phyloP scores from a whole-genome alignment of 2,888 invertebrate species.

The Clitarchus hookeri region DNA sequence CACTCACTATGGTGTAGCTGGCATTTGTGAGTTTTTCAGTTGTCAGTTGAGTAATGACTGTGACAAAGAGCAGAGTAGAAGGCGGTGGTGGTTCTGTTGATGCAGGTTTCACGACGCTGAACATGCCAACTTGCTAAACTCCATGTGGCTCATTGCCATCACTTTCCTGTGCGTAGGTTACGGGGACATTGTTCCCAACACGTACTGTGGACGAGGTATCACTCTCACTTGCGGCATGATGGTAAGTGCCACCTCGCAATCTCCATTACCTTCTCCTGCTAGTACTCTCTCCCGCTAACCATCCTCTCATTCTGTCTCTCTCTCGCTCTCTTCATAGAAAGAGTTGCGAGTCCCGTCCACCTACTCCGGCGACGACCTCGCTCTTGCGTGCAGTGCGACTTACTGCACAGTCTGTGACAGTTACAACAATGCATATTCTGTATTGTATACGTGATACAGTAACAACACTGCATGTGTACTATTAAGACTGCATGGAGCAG shows the following conservation, averaged over 20 bases:
- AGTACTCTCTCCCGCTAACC: not conserved
- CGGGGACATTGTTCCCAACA: slow-evolving; percentile 99
- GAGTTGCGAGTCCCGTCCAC: too few species aligned
- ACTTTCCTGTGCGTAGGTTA: slow-evolving; percentile 99
- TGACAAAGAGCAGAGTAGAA: not conserved
- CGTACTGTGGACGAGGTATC: slow-evolving; percentile 99
- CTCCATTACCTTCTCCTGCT: not conserved
- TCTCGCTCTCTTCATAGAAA: not conserved
- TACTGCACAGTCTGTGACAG: not conserved
- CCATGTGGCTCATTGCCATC: slow-evolving; percentile 99
- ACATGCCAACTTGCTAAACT: slow-evolving; percentile 97
- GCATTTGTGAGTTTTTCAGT: not conserved
- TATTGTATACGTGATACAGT: too few species aligned
- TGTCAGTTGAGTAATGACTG: slow-evolving; percentile 3
- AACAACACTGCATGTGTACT: too few species aligned
- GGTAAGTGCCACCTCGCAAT: slow-evolving; percentile 70
- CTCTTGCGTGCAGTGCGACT: too few species aligned
- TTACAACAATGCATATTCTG: too few species aligned
- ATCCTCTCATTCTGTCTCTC: not conserved
- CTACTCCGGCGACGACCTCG: too few species aligned
- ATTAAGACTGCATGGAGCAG: too few species aligned
- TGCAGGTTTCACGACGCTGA: slow-evolving; percentile 96
- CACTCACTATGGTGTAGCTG: not conserved
- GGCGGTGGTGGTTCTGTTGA: slow-evolving; percentile 32
- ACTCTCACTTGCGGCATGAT: slow-evolving; percentile 99